Evolutionary conservation across 2,113 vertebrate genomes (phyloP).

Genomic region (Forbesichthys papilliferus): DNA sequence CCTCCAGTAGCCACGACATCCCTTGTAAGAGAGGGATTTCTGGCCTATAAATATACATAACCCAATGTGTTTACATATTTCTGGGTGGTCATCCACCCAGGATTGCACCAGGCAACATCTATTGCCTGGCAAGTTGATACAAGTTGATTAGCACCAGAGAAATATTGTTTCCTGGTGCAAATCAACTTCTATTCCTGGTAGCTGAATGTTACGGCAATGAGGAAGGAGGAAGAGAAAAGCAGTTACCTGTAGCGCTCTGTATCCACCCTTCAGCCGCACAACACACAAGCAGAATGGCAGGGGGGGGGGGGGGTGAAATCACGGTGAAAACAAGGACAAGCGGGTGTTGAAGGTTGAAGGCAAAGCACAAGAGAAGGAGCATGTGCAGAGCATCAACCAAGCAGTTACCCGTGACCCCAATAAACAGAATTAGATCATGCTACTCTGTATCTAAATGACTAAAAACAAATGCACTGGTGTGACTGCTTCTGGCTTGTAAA

Average conservation of each 20-base stretch:
- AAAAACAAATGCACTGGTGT: background rate
- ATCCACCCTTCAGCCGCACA: conserved; percentile 95
- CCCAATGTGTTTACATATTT: too few species aligned
- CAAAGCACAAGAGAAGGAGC: conserved; percentile 33
- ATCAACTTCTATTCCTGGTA: conserved; percentile 14
- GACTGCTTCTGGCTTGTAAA: background rate
- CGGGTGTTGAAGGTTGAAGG: conserved; percentile 50
- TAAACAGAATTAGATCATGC: conserved; percentile 34
- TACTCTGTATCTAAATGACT: conserved; percentile 11
- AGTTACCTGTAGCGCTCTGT: conserved; percentile 98
- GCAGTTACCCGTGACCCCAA: conserved; percentile 28
- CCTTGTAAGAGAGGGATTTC: too few species aligned
- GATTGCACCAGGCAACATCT: too few species aligned
- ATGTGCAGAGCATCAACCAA: conserved; percentile 48
- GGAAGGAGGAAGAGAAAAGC: conserved; percentile 53
- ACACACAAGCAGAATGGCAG: conserved; percentile 74
- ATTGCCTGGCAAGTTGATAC: too few species aligned
- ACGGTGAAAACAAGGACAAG: conserved; percentile 56
- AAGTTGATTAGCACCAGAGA: too few species aligned
- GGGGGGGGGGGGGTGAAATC: conserved; percentile 69
- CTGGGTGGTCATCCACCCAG: too few species aligned
- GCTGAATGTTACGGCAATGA: conserved; percentile 73
- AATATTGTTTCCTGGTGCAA: too few species aligned
- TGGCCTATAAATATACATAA: too few species aligned
- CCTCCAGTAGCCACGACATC: too few species aligned